These are phyloP conservation scores for Eretmocerus hayati DNA, from an alignment of 2,888 invertebrate genomes.

Conservation along the genomic window DNA sequence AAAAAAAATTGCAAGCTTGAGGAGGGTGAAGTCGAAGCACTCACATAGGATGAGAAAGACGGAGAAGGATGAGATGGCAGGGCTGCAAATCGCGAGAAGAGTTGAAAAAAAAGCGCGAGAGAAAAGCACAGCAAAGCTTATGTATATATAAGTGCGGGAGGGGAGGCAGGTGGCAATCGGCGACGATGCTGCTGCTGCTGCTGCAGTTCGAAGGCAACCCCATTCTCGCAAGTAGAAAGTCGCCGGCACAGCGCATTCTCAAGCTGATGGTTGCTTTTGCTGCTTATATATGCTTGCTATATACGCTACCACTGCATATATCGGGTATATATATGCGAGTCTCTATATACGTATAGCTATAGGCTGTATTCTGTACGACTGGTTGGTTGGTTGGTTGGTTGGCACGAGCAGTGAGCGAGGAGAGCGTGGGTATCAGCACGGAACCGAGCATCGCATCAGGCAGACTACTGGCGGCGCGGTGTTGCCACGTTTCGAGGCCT, in stretches of 20 bases:
- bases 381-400: conserved; percentile 29
- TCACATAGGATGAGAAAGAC: neutral
- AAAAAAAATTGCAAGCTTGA: too few relatives aligned
- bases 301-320: neutral
- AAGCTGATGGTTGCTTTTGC: neutral
- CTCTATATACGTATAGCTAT: neutral
- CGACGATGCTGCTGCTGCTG: conserved; percentile 1
- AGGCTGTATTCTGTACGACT: conserved; percentile 4
- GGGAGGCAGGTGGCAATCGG: conserved; percentile 5
- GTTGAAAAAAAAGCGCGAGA: too few relatives aligned
- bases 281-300: neutral
- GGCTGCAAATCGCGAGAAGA: neutral
- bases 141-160: neutral
- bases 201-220: conserved; percentile 34
- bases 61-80: neutral
- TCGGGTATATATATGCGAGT: neutral
- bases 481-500: conserved; percentile 46
- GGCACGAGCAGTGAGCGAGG: conserved; percentile 31
- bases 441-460: conserved; percentile 42
- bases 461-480: conserved; percentile 24
- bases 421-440: conserved; percentile 50
- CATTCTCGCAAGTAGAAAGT: conserved; percentile 32
- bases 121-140: neutral
- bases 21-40: too few relatives aligned
- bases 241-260: neutral